These are phyloP conservation scores for Drosophila malerkotliana DNA, from an alignment of 1,140 invertebrate genomes.

Conservation along the genomic window DNA sequence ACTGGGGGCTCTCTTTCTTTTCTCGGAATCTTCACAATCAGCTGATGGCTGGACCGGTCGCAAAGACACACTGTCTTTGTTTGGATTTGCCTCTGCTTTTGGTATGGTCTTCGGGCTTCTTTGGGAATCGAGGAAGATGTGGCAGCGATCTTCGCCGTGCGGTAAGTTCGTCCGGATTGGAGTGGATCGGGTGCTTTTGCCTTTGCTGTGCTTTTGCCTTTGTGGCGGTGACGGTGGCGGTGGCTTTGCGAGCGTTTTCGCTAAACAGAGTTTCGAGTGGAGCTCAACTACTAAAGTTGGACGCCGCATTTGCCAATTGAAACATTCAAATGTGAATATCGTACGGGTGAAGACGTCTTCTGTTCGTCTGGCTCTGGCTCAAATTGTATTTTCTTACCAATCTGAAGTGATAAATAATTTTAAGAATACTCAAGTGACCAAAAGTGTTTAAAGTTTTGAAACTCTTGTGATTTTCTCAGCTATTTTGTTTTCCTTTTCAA, in stretches of 20 bases:
- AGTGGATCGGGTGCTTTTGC: constrained; percentile 26
- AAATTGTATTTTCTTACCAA: constrained; percentile 51
- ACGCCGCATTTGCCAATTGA: constrained; percentile 82
- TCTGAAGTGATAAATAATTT: constrained; percentile 34
- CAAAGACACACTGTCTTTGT: constrained; percentile 49
- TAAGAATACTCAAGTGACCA: constrained; percentile 21
- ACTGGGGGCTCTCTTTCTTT: constrained; percentile 16
- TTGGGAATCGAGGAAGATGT: constrained; percentile 48
- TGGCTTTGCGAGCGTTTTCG: constrained; percentile 61
- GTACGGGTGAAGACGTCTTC: constrained; percentile 83
- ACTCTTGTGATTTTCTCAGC: constrained; percentile 23
- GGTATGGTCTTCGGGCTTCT: constrained; percentile 32
- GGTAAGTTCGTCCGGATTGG: constrained; percentile 48
- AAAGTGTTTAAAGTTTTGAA: constrained; percentile 29
- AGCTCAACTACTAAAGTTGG: constrained; percentile 80
- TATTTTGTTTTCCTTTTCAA: constrained; percentile 12
- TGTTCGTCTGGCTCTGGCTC: constrained; percentile 68
- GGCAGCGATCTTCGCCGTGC: constrained; percentile 51
- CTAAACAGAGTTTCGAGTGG: constrained; percentile 55
- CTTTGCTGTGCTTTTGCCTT: constrained; percentile 41
- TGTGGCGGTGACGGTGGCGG: constrained; percentile 1
- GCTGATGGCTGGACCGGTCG: constrained; percentile 65
- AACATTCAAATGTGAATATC: constrained; percentile 84
- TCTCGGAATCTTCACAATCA: constrained; percentile 23
- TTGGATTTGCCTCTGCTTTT: constrained; percentile 38